These are phyloP conservation scores for Melangyna quadrimaculata DNA, from an alignment of 2,888 invertebrate genomes.

Conservation along the genomic window DNA sequence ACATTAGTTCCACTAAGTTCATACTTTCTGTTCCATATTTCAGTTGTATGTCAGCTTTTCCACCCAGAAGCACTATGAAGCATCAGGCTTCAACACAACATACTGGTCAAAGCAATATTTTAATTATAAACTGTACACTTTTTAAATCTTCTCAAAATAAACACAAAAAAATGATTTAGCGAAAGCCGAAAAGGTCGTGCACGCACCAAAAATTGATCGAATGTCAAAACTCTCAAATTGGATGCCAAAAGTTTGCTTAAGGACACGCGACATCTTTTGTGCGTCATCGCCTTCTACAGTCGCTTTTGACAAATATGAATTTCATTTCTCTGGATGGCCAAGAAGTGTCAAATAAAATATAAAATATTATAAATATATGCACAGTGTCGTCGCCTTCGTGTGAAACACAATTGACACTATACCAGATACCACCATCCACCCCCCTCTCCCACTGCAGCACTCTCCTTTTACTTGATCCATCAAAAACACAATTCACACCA, in stretches of 20 bases:
- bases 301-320: constrained; percentile 69
- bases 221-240: constrained; percentile 61
- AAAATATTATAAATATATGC: constrained; percentile 27
- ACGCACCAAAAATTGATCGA: constrained; percentile 28
- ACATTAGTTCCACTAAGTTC: no score
- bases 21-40: not conserved
- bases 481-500: constrained; percentile 56
- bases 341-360: constrained; percentile 44
- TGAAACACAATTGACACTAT: constrained; percentile 61
- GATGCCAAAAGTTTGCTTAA: constrained; percentile 53
- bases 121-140: not conserved
- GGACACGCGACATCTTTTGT: constrained; percentile 68
- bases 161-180: not conserved
- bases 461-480: constrained; percentile 14
- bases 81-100: not conserved
- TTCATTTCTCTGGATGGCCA: constrained; percentile 48
- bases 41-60: not conserved
- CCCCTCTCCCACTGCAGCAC: not conserved
- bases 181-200: not conserved
- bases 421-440: not conserved
- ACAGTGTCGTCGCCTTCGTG: constrained; percentile 47
- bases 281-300: constrained; percentile 34
- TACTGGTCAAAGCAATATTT: not conserved
- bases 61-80: not conserved
- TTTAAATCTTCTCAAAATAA: not conserved